Evolutionary conservation across 2,888 invertebrate genomes (phyloP).

Genomic region (Papilio elwesi): DNA sequence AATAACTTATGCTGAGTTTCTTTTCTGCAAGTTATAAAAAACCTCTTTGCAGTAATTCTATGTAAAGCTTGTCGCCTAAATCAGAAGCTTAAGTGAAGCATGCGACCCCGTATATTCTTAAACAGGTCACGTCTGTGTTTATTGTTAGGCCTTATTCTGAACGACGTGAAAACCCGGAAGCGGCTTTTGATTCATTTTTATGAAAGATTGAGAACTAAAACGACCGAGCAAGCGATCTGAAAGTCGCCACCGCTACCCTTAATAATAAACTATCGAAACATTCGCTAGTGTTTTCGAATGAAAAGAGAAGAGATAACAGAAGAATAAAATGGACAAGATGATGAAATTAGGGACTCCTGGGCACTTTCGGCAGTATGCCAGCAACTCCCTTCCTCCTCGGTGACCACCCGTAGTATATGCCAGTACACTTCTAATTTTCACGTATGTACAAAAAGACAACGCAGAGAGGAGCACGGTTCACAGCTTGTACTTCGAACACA

Average conservation of each 20-base stretch:
- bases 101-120: not conserved
- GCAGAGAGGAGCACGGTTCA: too few species aligned
- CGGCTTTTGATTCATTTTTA: not conserved
- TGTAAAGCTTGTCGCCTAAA: slow-evolving; percentile 10
- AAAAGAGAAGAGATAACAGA: not conserved
- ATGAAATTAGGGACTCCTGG: too few species aligned
- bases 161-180: slow-evolving; percentile 5
- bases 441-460: too few species aligned
- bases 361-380: too few species aligned
- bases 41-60: slow-evolving; percentile 6
- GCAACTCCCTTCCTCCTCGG: too few species aligned
- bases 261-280: not conserved
- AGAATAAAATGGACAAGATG: not conserved
- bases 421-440: too few species aligned
- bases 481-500: too few species aligned
- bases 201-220: not conserved
- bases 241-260: not conserved
- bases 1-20: not conserved
- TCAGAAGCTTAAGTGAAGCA: slow-evolving; percentile 11
- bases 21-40: slow-evolving; percentile 16
- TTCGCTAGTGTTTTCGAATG: not conserved
- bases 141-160: slow-evolving; percentile 16
- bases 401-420: too few species aligned
- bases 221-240: not conserved
- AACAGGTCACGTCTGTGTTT: slow-evolving; percentile 11